A percentile compares a stretch with the other conserved stretches of the same genome.
These are phyloP conservation scores for Antidorcas marsupialis DNA, from an alignment of 2,113 vertebrate genomes.

Conservation along the genomic window DNA sequence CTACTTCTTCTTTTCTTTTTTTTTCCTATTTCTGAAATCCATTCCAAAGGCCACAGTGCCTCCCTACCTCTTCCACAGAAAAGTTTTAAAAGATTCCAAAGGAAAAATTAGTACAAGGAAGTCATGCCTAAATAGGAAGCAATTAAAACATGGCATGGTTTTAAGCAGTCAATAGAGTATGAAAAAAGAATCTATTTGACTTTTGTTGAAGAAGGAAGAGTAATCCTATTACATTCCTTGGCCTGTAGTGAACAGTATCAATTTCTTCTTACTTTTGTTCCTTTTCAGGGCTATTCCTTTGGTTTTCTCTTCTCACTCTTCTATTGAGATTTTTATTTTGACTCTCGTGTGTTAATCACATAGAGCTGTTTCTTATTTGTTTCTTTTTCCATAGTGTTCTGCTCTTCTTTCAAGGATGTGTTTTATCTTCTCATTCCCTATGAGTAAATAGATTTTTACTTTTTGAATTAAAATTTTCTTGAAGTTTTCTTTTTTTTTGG, in stretches of 20 bases:
- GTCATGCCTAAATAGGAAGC: background rate
- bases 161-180: background rate
- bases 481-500: background rate
- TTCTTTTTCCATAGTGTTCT: background rate
- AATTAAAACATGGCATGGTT: background rate
- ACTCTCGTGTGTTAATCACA: background rate
- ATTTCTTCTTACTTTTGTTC: background rate
- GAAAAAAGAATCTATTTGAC: background rate
- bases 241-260: background rate
- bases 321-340: slow-evolving; percentile 21
- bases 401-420: background rate
- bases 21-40: background rate
- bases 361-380: background rate
- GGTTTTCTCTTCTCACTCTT: background rate
- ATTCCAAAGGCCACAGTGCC: background rate
- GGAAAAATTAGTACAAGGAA: background rate
- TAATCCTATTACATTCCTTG: background rate
- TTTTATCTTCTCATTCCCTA: slow-evolving; percentile 11
- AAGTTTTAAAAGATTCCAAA: slow-evolving; percentile 33
- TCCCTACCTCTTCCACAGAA: background rate
- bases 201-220: background rate
- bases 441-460: slow-evolving; percentile 7
- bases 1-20: background rate
- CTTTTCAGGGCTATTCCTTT: background rate
- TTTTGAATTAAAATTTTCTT: background rate